phyloP scores from a whole-genome alignment of 2,113 vertebrate species.

The Propithecus coquereli region DNA sequence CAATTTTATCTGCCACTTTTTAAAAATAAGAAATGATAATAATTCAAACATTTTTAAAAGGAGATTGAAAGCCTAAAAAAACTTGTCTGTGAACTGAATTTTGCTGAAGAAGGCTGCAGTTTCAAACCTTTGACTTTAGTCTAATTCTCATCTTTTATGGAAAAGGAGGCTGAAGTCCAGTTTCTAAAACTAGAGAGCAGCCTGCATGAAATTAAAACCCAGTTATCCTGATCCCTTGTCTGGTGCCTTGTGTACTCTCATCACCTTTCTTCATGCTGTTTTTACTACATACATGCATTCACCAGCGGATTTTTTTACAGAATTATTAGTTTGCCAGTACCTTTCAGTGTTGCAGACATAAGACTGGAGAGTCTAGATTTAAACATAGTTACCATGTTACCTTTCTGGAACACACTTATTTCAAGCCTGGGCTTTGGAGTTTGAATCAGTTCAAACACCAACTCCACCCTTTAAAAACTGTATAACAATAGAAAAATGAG shows the following conservation, averaged over 20 bases:
- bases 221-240: neutral
- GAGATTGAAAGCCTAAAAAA: neutral
- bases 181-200: neutral
- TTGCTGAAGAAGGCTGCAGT: neutral
- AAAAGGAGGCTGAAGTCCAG: neutral
- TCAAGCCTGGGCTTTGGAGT: neutral
- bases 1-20: neutral
- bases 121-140: conserved; percentile 5
- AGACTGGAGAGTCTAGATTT: neutral
- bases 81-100: neutral
- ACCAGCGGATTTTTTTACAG: neutral
- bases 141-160: neutral
- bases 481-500: neutral
- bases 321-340: neutral
- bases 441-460: neutral
- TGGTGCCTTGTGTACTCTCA: neutral
- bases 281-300: neutral
- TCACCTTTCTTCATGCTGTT: neutral
- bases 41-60: neutral
- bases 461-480: neutral
- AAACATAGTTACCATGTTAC: neutral
- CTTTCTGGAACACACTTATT: neutral
- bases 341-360: neutral
- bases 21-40: neutral
- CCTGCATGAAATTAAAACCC: neutral